Base-by-base conservation (phyloP, 2,113 vertebrate species). In the Collichthys lucidus region DNA sequence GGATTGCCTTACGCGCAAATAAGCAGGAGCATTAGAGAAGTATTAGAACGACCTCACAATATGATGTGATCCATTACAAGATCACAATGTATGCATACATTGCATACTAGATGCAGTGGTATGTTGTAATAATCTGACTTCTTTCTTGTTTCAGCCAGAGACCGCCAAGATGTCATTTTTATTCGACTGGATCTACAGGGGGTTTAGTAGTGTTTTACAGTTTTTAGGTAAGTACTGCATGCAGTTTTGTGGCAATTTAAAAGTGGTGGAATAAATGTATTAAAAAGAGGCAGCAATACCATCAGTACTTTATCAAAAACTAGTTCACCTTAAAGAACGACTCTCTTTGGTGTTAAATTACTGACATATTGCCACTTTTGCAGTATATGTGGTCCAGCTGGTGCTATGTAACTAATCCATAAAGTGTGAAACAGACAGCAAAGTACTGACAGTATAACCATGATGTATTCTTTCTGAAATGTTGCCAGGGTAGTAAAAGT, bases 171-270 rank as follows among this genome's bases (percentile, higher is more conserved):
- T 98, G 98, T 98, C 97, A 71, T 97, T 98, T 95, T 94, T 99
- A 88, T 96, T 99, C 87, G 96, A 98, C 68, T 99, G 98, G 98
- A 93, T 99, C 92, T 99, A 97, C 95, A 97, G 95, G 86, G 96
- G 97, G 64, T 96, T 99, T 95, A 98, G 96, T 94, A 97, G 95
- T 80, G 95, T 99, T 73, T 95, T 99, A 90, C 97, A 99, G 86
- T 97, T 99, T 64, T 93, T 99, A 93, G 98, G 98, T 99, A 96
- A 90, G 92, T 76, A 57, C 17, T 12, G 29, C 50, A 3, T 66
- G 24, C 22, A 56, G 8, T 24, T 66, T 53, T 31, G 5, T 0
- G 63, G 17, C 2, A 0, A 1, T 68, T 42, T 20, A 14, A 20
- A 29, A 15, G 8, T 47, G 15, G 8, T 42, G 10, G 1, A 20